Evolutionary conservation across 53 echinoderm and acorn worm genomes (phyloP).

Genomic region (Actinopyga echinites): DNA sequence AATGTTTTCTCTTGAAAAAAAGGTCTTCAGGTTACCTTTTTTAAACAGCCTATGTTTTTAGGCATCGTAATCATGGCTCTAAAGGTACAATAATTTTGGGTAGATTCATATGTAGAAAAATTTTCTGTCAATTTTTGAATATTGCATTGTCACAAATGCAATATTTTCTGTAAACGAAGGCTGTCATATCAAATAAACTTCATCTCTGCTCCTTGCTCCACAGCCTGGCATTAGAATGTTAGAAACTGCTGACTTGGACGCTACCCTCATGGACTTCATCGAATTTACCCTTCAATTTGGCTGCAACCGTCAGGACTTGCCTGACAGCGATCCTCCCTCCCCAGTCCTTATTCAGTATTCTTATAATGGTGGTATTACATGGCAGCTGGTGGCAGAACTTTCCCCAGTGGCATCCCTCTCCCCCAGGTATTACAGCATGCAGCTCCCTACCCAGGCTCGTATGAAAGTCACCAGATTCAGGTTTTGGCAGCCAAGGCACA

Average conservation of each 20-base stretch:
- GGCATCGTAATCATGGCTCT: no score
- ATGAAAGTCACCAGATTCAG: constrained; percentile 82
- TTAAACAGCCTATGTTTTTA: no score
- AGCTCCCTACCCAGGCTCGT: constrained; percentile 74
- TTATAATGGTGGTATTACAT: constrained; percentile 88
- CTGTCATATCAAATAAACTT: no score
- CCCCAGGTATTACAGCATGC: constrained; percentile 54
- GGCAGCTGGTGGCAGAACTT: constrained; percentile 78
- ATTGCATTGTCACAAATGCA: no score
- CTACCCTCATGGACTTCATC: constrained; percentile 87
- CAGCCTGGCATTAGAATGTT: constrained; percentile 87
- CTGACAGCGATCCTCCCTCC: constrained; percentile 45
- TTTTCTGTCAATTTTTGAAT: no score
- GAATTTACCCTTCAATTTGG: constrained; percentile 82
- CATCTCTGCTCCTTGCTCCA: neutral
- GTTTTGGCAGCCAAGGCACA: constrained; percentile 90
- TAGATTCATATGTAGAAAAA: no score
- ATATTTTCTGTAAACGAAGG: no score
- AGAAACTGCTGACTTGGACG: constrained; percentile 65
- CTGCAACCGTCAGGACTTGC: constrained; percentile 55
- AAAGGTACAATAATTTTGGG: no score
- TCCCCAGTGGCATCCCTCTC: constrained; percentile 62
- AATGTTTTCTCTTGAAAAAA: no score
- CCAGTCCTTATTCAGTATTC: constrained; percentile 89
- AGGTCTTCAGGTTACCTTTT: no score